A percentile compares a stretch with the other conserved stretches of the same genome.
Conservation (phyloP, 2,888 invertebrate genomes). For the Odontothrips loti region DNA sequence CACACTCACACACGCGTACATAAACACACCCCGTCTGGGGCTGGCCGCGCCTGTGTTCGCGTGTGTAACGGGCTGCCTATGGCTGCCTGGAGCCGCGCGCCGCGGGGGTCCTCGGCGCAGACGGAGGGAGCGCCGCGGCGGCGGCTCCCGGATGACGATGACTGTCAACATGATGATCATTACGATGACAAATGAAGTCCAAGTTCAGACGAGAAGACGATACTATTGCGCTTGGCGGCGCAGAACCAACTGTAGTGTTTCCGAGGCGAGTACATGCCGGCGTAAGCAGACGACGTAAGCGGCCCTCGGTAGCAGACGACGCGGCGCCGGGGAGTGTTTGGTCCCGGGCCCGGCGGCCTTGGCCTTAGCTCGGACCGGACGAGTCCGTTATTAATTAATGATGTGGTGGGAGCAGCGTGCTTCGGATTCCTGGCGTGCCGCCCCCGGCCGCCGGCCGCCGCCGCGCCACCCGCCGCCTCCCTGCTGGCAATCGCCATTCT, state of each 20-base stretch:
- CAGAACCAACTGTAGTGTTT: no score
- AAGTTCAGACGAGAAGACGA: no score
- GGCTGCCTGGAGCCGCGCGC: no score
- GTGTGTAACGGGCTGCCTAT: not conserved
- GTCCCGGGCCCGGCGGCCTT: not conserved
- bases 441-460: not conserved
- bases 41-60: not conserved
- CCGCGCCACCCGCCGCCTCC: not conserved
- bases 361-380: not conserved
- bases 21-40: not conserved
- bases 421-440: not conserved
- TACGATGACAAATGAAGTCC: no score
- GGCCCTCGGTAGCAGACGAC: not conserved
- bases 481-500: not conserved
- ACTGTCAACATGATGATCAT: no score
- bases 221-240: no score
- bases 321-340: not conserved
- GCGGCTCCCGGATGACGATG: no score
- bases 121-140: no score
- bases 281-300: no score
- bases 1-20: constrained; percentile 4
- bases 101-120: no score
- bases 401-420: constrained; percentile 2
- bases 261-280: no score
- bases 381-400: constrained; percentile 6